Evolutionary conservation across 2,888 invertebrate genomes (phyloP).

Genomic region (Mythimna albipuncta): DNA sequence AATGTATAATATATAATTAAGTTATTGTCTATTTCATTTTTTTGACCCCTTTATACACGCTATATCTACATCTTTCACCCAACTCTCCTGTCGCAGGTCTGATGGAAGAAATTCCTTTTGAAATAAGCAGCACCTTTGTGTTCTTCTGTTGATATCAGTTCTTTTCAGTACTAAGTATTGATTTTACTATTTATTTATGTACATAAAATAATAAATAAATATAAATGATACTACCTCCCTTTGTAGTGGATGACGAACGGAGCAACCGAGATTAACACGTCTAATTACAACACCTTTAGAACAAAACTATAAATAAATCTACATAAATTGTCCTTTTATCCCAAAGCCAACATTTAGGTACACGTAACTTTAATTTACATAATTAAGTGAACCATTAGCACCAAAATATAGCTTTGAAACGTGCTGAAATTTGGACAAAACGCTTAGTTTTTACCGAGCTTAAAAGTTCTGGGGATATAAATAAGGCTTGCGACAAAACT

Average conservation of each 20-base stretch:
- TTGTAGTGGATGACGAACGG: background rate
- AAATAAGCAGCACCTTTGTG: no score
- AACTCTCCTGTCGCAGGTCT: no score
- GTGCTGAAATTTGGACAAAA: slow-evolving; percentile 4
- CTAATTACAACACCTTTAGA: background rate
- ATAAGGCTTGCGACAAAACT: background rate
- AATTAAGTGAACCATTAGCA: slow-evolving; percentile 23
- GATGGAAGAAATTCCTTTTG: no score
- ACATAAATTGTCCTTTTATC: slow-evolving; percentile 18
- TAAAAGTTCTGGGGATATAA: slow-evolving; percentile 1
- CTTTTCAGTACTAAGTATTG: no score
- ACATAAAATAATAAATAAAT: no score
- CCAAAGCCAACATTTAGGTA: slow-evolving; percentile 19
- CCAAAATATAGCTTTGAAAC: slow-evolving; percentile 14
- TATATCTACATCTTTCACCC: no score
- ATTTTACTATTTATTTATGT: no score
- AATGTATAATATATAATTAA: no score
- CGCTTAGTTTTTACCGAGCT: background rate
- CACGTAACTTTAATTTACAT: slow-evolving; percentile 22
- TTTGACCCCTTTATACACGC: no score
- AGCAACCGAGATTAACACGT: background rate
- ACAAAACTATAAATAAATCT: slow-evolving; percentile 6
- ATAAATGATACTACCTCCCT: background rate
- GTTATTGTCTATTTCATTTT: no score
- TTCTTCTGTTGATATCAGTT: no score